Evolutionary conservation across 2,113 vertebrate genomes (phyloP), one percentile per base, ranked within the genome.

Genomic region (Centropristis striata): DNA sequence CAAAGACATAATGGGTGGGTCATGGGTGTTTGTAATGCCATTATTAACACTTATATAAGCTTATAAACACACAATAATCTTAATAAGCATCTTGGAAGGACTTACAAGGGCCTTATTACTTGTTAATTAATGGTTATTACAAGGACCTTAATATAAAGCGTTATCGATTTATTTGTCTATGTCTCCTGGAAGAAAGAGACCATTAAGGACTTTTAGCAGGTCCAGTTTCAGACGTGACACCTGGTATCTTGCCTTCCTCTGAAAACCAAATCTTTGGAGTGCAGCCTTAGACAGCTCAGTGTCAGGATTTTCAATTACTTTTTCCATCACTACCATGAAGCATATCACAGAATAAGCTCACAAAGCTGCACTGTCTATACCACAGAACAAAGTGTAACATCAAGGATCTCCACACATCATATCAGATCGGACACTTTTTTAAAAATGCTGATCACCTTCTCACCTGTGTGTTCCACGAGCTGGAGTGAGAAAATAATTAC

Each of bases 111-210:
- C n/a, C n/a, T n/a, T n/a, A n/a, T n/a, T n/a, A n/a, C n/a, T n/a
- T n/a, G n/a, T n/a, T n/a, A n/a, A n/a, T n/a, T n/a, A n/a, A n/a
- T n/a, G n/a, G n/a, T n/a, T n/a, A n/a, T n/a, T n/a, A n/a, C n/a
- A n/a, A n/a, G n/a, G n/a, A n/a, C n/a, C n/a, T n/a, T n/a, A n/a
- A n/a, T n/a, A n/a, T n/a, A n/a, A n/a, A n/a, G n/a, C n/a, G n/a
- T n/a, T n/a, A n/a, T n/a, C n/a, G n/a, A n/a, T n/a, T n/a, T 67
- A 72, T 86, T 76, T 44, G 20, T 32, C 46, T 70, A 46, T 46
- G 51, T 73, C 57, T 81, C 42, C 47, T 58, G 32, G 55, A 63
- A 66, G 63, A 72, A 60, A 4, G 25, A 47, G 50, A 76, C 44
- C 32, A 49, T 8, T 12, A 51, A 67, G 51, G 69, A 71, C 28